Conservation (phyloP, 1,140 invertebrate genomes). For the Colletes latitarsis region DNA sequence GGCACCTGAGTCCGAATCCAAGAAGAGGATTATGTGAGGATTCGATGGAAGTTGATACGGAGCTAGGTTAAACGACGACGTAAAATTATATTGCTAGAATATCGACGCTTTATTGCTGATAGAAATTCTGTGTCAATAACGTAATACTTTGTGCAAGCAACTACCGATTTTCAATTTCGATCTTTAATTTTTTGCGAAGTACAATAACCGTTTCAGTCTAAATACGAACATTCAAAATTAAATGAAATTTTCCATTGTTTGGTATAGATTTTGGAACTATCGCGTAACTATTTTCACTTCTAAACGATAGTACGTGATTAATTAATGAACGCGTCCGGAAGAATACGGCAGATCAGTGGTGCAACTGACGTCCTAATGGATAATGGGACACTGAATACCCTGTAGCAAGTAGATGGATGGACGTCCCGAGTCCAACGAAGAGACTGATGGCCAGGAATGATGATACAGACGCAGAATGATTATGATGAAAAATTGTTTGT, state of each 20-base stretch:
- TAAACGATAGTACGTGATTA: background rate
- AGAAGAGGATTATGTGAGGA: constrained; percentile 63
- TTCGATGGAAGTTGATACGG: constrained; percentile 37
- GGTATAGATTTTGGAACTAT: background rate
- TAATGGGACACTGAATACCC: background rate
- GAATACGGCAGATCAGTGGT: background rate
- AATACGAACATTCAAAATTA: too few species aligned
- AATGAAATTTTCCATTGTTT: too few species aligned
- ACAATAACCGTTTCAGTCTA: too few species aligned
- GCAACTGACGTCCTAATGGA: constrained; percentile 25
- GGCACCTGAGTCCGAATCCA: constrained; percentile 69
- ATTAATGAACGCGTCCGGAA: background rate
- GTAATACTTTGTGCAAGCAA: too few species aligned
- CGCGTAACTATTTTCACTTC: background rate
- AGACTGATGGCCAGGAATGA: constrained; percentile 30
- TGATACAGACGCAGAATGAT: constrained; percentile 43
- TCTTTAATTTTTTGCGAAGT: too few species aligned
- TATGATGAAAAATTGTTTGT: constrained; percentile 69
- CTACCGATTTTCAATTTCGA: too few species aligned
- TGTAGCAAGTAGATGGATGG: constrained; percentile 24
- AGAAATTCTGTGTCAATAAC: too few species aligned
- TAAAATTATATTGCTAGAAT: constrained; percentile 12
- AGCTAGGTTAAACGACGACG: constrained; percentile 1
- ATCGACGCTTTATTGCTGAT: too few species aligned
- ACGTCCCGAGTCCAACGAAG: constrained; percentile 7